Percentiles rank a stretch among this genome's conserved stretches.
Conservation (phyloP, 1,140 invertebrate genomes). For the Drosophila oshimai region DNA sequence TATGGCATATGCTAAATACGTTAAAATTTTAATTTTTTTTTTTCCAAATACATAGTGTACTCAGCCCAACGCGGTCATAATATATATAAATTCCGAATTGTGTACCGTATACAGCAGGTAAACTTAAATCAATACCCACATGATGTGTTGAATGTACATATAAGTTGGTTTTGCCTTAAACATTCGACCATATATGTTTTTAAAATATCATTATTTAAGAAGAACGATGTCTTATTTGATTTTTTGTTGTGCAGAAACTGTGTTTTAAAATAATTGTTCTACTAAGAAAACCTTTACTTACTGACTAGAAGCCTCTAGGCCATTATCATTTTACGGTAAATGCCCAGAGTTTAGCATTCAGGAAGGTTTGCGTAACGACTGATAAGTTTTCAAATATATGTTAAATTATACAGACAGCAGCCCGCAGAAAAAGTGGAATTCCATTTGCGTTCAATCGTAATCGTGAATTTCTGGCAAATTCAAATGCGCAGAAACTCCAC, state of each 20-base stretch:
- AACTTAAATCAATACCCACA: background rate
- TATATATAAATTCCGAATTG: conserved; percentile 56
- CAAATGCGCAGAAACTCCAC: background rate
- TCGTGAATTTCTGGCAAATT: conserved; percentile 23
- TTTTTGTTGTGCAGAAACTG: background rate
- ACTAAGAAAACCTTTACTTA: background rate
- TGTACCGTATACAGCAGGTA: conserved; percentile 11
- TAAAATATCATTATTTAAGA: no score
- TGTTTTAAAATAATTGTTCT: background rate
- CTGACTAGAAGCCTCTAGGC: conserved; percentile 2
- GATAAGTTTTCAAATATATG: conserved; percentile 29
- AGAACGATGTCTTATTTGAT: no score
- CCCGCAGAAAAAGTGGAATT: conserved; percentile 26
- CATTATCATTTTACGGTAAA: background rate
- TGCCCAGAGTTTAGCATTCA: background rate
- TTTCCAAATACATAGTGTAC: conserved; percentile 14
- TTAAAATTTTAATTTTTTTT: conserved; percentile 61
- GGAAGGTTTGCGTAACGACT: background rate
- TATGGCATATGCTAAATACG: conserved; percentile 71
- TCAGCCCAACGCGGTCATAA: conserved; percentile 20
- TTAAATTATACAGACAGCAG: conserved; percentile 19
- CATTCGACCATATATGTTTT: no score
- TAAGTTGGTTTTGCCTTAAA: no score
- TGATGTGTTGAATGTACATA: conserved; percentile 31
- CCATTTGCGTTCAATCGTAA: conserved; percentile 28